These are phyloP conservation scores for Prionchulus punctatus DNA, from an alignment of 2,888 invertebrate species.

Conservation along the genomic window DNA sequence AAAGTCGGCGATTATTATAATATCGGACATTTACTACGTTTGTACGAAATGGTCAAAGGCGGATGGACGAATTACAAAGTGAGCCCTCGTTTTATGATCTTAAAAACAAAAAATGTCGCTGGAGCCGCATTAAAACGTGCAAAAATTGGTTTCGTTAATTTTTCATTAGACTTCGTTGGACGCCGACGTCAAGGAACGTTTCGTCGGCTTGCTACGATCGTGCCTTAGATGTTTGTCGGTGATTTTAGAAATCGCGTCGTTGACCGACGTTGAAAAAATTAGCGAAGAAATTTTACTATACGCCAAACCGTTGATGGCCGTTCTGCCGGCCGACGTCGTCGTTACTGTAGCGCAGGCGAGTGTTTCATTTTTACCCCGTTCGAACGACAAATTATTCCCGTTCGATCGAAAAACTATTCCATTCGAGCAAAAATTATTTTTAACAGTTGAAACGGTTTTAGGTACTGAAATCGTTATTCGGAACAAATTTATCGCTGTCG, in stretches of 20 bases:
- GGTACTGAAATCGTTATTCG: conserved; percentile 51
- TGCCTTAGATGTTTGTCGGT: conserved; percentile 40
- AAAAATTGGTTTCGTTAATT: conserved; percentile 16
- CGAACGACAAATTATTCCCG: not conserved
- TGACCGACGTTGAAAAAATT: conserved; percentile 51
- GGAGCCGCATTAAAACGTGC: not conserved
- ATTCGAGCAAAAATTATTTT: not conserved
- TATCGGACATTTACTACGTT: conserved; percentile 63
- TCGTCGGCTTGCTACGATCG: conserved; percentile 48
- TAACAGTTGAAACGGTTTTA: conserved; percentile 19
- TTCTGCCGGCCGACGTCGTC: conserved; percentile 53
- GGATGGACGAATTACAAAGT: conserved; percentile 76
- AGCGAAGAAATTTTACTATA: conserved; percentile 65
- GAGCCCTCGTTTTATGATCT: conserved; percentile 16
- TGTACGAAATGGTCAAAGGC: conserved; percentile 61
- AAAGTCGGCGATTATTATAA: conserved; percentile 32
- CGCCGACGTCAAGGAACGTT: conserved; percentile 55
- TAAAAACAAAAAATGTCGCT: not conserved
- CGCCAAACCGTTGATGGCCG: conserved; percentile 50
- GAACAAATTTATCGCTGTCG: conserved; percentile 48
- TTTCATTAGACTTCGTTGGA: conserved; percentile 52
- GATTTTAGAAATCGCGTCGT: conserved; percentile 32
- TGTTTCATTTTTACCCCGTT: not conserved
- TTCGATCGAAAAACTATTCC: not conserved
- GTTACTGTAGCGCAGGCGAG: conserved; percentile 56